phyloP scores from a whole-genome alignment of 2,888 invertebrate species.

The Dendrolimus houi region DNA sequence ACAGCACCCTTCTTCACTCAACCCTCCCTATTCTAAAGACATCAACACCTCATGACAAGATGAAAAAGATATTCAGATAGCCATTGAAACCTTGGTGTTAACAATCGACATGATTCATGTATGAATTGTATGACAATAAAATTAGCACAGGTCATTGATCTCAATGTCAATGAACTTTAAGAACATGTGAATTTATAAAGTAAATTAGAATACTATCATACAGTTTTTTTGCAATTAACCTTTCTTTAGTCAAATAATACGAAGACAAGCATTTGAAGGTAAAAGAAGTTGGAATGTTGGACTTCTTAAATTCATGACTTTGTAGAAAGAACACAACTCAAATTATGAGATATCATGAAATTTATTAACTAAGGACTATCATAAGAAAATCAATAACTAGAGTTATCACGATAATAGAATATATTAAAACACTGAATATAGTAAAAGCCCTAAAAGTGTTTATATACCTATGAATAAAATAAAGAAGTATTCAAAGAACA shows the following conservation, averaged over 20 bases:
- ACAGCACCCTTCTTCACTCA: no score
- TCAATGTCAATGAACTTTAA: slow-evolving; percentile 35
- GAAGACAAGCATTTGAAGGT: slow-evolving; percentile 14
- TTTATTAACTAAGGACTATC: no score
- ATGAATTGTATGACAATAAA: slow-evolving; percentile 20
- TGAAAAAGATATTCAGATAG: slow-evolving; percentile 11
- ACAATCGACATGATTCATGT: slow-evolving; percentile 33
- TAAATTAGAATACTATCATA: neutral
- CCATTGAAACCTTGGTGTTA: slow-evolving; percentile 41
- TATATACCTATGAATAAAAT: no score
- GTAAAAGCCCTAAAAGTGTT: no score
- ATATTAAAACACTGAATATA: no score
- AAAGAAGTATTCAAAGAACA: no score
- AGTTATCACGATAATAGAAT: no score
- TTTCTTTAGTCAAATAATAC: neutral
- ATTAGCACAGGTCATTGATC: slow-evolving; percentile 37
- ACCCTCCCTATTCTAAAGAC: neutral
- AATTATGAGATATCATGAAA: no score
- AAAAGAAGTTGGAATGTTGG: slow-evolving; percentile 7
- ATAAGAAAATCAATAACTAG: no score
- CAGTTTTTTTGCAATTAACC: no score
- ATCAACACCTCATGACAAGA: neutral
- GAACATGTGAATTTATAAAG: slow-evolving; percentile 1
- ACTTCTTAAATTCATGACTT: no score
- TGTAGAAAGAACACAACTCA: no score